These are phyloP conservation scores for Tonatia bakeri DNA, from an alignment of 2,113 vertebrate genomes.

Conservation along the genomic window DNA sequence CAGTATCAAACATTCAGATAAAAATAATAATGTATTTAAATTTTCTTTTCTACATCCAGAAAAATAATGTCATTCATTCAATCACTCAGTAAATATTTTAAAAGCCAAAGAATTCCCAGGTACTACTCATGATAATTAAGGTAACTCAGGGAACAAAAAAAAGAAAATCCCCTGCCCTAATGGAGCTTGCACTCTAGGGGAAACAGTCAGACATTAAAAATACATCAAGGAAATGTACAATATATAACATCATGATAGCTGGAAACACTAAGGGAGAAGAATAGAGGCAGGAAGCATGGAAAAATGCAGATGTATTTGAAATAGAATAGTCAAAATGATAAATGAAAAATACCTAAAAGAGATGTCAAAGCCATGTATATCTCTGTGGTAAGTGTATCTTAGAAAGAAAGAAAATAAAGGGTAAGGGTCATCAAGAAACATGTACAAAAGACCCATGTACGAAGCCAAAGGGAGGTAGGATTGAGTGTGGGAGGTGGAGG, in stretches of 20 bases:
- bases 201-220: not conserved
- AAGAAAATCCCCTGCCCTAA: not conserved
- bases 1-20: not conserved
- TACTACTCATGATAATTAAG: not conserved
- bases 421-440: no score
- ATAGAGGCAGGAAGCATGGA: not conserved
- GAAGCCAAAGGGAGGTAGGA: no score
- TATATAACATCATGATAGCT: not conserved
- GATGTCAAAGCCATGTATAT: not conserved
- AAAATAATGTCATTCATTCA: not conserved
- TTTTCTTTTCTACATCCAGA: not conserved
- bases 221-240: not conserved
- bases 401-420: not conserved
- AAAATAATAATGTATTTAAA: not conserved
- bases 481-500: no score
- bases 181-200: not conserved
- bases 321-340: not conserved
- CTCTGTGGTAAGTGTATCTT: not conserved
- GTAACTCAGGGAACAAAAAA: not conserved
- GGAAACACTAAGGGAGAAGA: not conserved
- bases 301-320: not conserved
- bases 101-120: not conserved
- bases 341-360: not conserved
- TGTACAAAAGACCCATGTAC: no score
- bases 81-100: not conserved